Conservation (phyloP, 2,797 vertebrate genomes). For the Tauraco hartlaubi region DNA sequence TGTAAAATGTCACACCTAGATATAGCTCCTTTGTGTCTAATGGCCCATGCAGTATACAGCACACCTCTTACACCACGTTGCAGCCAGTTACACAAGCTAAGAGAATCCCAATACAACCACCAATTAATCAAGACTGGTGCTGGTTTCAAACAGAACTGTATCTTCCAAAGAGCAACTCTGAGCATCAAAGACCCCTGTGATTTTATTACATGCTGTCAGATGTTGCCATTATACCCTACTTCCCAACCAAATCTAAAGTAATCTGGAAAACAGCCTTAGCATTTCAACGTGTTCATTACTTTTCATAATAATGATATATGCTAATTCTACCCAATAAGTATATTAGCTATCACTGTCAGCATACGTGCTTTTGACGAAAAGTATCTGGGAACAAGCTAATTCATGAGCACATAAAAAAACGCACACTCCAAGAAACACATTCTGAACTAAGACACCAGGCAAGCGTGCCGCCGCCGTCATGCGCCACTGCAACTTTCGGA, state of each 20-base stretch:
- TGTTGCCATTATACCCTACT: not conserved
- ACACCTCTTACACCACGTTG: not conserved
- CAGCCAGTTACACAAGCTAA: not conserved
- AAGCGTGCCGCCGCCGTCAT: not conserved
- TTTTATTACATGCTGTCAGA: not conserved
- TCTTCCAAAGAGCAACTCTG: not conserved
- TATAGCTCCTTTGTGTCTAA: not conserved
- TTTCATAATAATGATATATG: slow-evolving; percentile 17
- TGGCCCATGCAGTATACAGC: not conserved
- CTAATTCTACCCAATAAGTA: slow-evolving; percentile 42
- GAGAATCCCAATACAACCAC: not conserved
- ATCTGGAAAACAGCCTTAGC: not conserved
- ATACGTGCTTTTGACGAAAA: not conserved
- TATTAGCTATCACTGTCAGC: not conserved
- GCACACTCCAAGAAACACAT: not conserved
- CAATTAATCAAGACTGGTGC: not conserved
- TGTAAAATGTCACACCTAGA: not conserved
- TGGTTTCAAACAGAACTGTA: not conserved
- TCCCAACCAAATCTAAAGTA: not conserved
- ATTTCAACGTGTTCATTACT: not conserved
- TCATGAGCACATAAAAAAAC: not conserved
- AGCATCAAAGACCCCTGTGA: slow-evolving; percentile 13
- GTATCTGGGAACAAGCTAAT: not conserved
- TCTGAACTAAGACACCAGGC: not conserved
- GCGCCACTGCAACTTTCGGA: not conserved